Evolutionary conservation across 2,888 invertebrate genomes (phyloP), one percentile per base, ranked within the genome.

Genomic region (Apamea anceps): DNA sequence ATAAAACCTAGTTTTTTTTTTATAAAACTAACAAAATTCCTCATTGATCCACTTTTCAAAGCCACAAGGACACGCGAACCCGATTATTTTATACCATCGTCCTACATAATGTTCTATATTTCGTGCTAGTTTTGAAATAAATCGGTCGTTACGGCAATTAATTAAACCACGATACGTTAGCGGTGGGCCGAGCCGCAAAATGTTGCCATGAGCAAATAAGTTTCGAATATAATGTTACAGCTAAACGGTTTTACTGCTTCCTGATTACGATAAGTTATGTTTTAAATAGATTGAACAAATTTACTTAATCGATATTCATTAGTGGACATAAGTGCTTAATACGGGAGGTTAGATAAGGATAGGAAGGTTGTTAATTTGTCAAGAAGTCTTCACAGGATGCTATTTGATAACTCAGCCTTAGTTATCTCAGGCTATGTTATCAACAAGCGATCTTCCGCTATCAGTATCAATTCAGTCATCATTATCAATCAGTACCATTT

Each of bases 191-290:
- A 72, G 75, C 86, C 77, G 87, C 83, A 79, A 79, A 88, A 87
- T 86, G 83, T 85, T 88, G 75, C 86, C 88, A 85, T 72, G 48
- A 65, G 88, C 74, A 87, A 87, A 87, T 86, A 87, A 87, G 78
- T 87, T 85, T 85, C 28, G 74, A 77, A 77, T 84, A 85, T 85
- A 76, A 87, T 57, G 42, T 85, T 77, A 81, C 78, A 74, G 42
- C 71, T 70, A 80, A 86, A 87, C 77, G 73, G 72, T 72, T 86
- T 87, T 77, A 87, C 81, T 57, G 81, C 75, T 85, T 87, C 88
- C 85, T 87, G 71, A 79, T 77, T 77, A 85, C 85, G 66, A 63
- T 85, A 85, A 68, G 51, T 87, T 73, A 80, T 75, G 63, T 72
- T 77, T 66, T 85, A 66, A 84, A 85, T 85, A 85, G 67, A 85